Evolutionary conservation across 2,113 vertebrate genomes (phyloP).

Genomic region (Hemicordylus capensis): DNA sequence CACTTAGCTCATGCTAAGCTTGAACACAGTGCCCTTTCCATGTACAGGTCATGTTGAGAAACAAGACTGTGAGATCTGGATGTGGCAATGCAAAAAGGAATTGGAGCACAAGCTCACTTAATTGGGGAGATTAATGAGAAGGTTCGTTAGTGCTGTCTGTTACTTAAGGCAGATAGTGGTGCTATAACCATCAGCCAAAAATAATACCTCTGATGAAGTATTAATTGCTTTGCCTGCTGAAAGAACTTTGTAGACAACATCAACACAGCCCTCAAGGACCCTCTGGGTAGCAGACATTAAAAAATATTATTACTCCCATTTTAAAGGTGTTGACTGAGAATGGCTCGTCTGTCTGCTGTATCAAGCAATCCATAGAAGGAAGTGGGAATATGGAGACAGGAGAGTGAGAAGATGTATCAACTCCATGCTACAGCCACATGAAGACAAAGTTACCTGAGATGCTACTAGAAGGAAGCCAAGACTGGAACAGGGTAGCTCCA

Average conservation of each 20-base stretch:
- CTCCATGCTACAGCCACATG: no score
- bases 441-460: not conserved
- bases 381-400: not conserved
- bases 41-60: not conserved
- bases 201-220: not conserved
- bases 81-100: rapidly evolving
- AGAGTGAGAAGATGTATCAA: not conserved
- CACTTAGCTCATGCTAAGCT: not conserved
- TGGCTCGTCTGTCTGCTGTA: not conserved
- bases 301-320: conserved; percentile 16
- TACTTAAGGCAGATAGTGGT: not conserved
- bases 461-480: not conserved
- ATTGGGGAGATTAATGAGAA: not conserved
- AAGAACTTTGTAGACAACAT: not conserved
- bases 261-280: not conserved
- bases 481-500: not conserved
- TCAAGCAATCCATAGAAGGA: not conserved
- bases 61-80: not conserved
- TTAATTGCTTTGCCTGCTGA: conserved; percentile 14
- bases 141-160: not conserved
- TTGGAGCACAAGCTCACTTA: not conserved
- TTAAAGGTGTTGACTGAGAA: not conserved
- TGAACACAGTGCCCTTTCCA: rapidly evolving
- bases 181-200: not conserved
- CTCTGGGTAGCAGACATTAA: conserved; percentile 6